These are phyloP conservation scores for Tetrapedia diversipes DNA, from an alignment of 2,888 invertebrate genomes.

Conservation along the genomic window DNA sequence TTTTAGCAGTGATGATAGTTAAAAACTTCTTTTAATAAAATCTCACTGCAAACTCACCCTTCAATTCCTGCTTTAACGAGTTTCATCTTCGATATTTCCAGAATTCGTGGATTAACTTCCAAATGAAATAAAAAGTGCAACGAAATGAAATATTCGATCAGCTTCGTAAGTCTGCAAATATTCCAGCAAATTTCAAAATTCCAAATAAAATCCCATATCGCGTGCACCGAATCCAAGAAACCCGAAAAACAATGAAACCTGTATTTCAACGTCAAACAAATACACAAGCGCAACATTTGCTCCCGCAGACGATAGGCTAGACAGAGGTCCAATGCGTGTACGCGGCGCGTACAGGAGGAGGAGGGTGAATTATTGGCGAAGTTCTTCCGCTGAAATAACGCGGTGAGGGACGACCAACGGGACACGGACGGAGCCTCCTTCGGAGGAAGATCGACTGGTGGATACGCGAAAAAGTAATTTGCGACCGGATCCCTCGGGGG, in stretches of 20 bases:
- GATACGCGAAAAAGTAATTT: slow-evolving; percentile 70
- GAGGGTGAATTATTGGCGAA: slow-evolving; percentile 67
- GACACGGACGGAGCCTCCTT: slow-evolving; percentile 49
- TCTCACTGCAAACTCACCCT: too few species aligned
- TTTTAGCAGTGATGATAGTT: too few species aligned
- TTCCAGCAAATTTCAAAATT: too few species aligned
- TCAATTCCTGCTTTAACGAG: too few species aligned
- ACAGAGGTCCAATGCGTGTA: slow-evolving; percentile 51
- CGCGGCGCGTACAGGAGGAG: slow-evolving; percentile 7
- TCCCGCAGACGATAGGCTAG: slow-evolving; percentile 55
- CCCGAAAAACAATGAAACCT: slow-evolving; percentile 35
- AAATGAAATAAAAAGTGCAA: too few species aligned
- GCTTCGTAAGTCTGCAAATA: too few species aligned
- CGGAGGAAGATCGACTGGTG: slow-evolving; percentile 66
- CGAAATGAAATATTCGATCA: too few species aligned
- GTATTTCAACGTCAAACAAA: slow-evolving; percentile 19
- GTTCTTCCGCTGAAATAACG: slow-evolving; percentile 66
- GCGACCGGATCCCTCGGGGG: slow-evolving; percentile 64
- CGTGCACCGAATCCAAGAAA: slow-evolving; percentile 29
- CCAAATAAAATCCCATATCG: too few species aligned
- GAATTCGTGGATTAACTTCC: too few species aligned
- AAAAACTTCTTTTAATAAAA: too few species aligned
- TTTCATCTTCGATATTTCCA: too few species aligned
- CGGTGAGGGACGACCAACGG: slow-evolving; percentile 13
- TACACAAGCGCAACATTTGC: slow-evolving; percentile 52